Evolutionary conservation across 2,888 invertebrate genomes (phyloP).

Genomic region (Glaucopsyche alexis): DNA sequence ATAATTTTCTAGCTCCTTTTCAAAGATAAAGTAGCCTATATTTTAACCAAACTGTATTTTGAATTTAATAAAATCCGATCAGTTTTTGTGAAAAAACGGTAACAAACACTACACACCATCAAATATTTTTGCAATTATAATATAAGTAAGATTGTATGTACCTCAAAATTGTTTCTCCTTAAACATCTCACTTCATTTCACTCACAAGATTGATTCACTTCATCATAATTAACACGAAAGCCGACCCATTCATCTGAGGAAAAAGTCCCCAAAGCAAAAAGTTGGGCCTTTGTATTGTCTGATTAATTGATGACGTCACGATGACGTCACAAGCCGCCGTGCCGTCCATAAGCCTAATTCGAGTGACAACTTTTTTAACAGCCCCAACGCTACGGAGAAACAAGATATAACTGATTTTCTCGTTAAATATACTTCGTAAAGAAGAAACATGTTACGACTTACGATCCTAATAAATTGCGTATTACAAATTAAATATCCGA

Average conservation of each 20-base stretch:
- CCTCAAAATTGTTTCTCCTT: neutral
- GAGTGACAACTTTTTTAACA: neutral
- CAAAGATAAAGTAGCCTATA: too few species aligned
- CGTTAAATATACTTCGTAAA: neutral
- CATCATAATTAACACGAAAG: neutral
- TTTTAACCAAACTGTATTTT: too few species aligned
- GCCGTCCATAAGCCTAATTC: neutral
- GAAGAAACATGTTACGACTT: neutral
- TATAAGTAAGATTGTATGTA: neutral
- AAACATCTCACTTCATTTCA: neutral
- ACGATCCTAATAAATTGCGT: neutral
- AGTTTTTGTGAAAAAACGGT: too few species aligned
- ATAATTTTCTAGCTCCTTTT: too few species aligned
- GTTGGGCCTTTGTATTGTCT: neutral
- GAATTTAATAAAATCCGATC: too few species aligned
- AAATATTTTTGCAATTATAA: too few species aligned
- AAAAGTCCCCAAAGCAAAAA: slow-evolving; percentile 12
- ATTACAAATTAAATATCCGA: too few species aligned
- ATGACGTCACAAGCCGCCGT: neutral
- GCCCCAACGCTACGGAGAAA: too few species aligned
- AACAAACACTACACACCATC: too few species aligned
- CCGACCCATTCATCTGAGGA: neutral
- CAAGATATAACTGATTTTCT: too few species aligned
- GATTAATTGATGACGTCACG: neutral
- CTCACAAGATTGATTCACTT: neutral